Evolutionary conservation across 1,140 invertebrate genomes (phyloP).

Genomic region (Pogonus chalceus): DNA sequence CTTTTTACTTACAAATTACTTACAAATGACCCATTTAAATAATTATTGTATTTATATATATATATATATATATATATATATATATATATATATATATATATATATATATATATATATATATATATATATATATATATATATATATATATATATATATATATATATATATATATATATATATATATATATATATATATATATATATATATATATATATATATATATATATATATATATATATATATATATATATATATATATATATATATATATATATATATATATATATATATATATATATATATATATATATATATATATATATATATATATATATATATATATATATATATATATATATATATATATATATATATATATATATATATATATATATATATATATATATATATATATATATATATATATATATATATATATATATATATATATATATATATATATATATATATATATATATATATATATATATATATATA

Average conservation of each 20-base stretch:
- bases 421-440: background rate
- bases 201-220: background rate
- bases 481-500: no score
- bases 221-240: background rate
- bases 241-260: background rate
- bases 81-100: constrained; percentile 5
- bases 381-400: background rate
- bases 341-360: background rate
- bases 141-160: constrained; percentile 3
- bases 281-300: background rate
- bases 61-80: background rate
- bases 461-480: no score
- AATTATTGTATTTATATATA: constrained; percentile 3
- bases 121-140: constrained; percentile 7
- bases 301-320: background rate
- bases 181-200: constrained; percentile 1
- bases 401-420: background rate
- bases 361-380: background rate
- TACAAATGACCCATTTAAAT: no score
- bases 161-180: constrained; percentile 1
- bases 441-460: background rate
- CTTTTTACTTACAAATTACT: no score
- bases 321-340: background rate
- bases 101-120: constrained; percentile 5
- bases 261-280: background rate